Conservation (phyloP, 2,797 vertebrate genomes). For the Lophius americanus region DNA sequence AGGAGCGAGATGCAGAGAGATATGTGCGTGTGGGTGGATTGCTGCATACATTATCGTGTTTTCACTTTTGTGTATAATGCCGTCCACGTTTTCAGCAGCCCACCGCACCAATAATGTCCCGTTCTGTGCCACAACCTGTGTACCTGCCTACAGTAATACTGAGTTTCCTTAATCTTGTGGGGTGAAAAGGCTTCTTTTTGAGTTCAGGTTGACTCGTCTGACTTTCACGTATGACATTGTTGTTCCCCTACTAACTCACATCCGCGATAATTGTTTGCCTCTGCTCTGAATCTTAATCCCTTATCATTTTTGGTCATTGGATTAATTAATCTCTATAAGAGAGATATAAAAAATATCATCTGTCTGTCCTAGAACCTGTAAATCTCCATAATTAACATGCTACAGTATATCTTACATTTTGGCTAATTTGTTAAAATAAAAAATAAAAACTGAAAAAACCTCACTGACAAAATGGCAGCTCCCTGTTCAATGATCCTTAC, state of each 20-base stretch:
- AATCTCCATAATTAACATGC: neutral
- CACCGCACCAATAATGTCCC: neutral
- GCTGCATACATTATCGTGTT: conserved; percentile 14
- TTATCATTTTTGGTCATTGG: neutral
- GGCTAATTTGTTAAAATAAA: neutral
- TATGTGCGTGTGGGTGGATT: conserved; percentile 10
- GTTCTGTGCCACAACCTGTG: neutral
- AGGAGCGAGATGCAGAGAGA: conserved; percentile 7
- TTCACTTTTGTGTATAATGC: neutral
- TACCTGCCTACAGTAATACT: neutral
- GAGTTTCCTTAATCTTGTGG: neutral
- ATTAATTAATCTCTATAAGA: neutral
- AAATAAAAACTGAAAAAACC: too few species aligned
- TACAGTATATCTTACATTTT: neutral
- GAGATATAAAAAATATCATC: neutral
- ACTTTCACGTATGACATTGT: neutral
- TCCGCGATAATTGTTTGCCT: neutral
- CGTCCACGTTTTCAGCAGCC: neutral
- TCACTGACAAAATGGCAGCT: neutral
- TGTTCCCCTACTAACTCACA: neutral
- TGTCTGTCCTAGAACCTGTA: neutral
- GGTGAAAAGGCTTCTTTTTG: neutral
- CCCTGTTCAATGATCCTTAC: neutral
- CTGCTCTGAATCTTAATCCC: neutral
- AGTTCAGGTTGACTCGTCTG: neutral